Evolutionary conservation across 92 coral and sea anemone species (phyloP), one percentile per base, ranked within the genome.

Genomic region (Phenganax marumi): DNA sequence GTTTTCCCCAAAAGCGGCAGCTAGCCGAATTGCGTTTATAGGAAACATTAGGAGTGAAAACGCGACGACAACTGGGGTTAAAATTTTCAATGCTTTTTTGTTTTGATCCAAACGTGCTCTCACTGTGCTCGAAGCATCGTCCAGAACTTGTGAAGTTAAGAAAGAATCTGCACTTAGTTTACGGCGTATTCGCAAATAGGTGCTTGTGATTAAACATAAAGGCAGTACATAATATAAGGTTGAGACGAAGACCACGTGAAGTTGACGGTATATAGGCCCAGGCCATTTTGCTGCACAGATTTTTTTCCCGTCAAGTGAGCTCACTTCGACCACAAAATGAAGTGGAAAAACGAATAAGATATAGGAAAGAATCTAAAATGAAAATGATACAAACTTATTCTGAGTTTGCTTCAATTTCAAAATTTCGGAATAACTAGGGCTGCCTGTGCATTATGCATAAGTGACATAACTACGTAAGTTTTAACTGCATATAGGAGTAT

Each of bases 21-120:
- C 33, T 16, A 92, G 61, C 7, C 83, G 76, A 13, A 79, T 78
- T 16, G 87, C 71, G 52, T 72, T 81, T 12, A 68, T 46, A 10
- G 97, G 97, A 0, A 91, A 82, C 87, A 93, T 87, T 12, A 91
- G 81, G 39, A 88, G 58, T 10, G 97, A 92, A 55, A 93, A 93
- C 3, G 89, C 86, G 6, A 92, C 64, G n/a, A 93, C 93, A n/a
- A 93, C 91, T 0, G 97, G 97, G 0, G 97, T 89, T 8, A 93
- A 76, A 52, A 93, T 89, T 80, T 75, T 83, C 22, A 93, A 65
- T 8, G 97, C 97, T 54, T 90, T 91, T 54, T 87, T 90, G 76
- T 93, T 93, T 63, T 93, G 97, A 10, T 84, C 88, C 7, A 87
- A 56, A 8, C 97, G 84, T 13, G 89, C 83, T 16, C 54, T 54